Base-by-base conservation (phyloP, 2,888 invertebrate genomes). In the Drosophila falleni region DNA sequence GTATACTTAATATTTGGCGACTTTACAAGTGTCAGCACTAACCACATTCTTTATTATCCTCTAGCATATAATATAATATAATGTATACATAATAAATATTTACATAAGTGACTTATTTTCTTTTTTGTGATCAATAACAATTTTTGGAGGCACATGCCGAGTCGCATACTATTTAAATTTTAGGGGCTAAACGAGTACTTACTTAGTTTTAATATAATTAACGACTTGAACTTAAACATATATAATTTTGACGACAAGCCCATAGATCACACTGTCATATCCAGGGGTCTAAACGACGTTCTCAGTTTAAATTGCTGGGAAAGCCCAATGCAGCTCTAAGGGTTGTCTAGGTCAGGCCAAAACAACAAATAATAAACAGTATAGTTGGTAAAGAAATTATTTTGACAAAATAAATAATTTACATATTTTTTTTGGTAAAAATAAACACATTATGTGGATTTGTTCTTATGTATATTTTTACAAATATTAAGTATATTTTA, bases 71-170 rank as follows among this genome's bases (percentile, higher is more conserved):
- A 69, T 73, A 58, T 63, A 29, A n/a, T n/a, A n/a, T n/a, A n/a
- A n/a, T n/a, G n/a, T n/a, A n/a, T n/a, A n/a, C n/a, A n/a, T n/a
- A n/a, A n/a, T n/a, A n/a, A n/a, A n/a, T n/a, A n/a, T n/a, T n/a
- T 29, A 29, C 6, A 29, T 29, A 23, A 23, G 13, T 49, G 8
- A 8, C 29, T 29, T 29, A 29, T 29, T 29, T 6, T 29, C 5
- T 2, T 66, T 55, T 46, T 6, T 42, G 80, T 74, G 44, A 85
- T 81, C 85, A 70, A 81, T 85, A 71, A 64, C 39, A 56, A 47
- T 69, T 66, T 70, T 54, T 53, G 54, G 62, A n/a, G 50, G 37
- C 71, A 50, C 51, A 31, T 58, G 47, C 33, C 62, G 51, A 59
- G 47, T 63, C 71, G 13, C 44, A 39, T 67, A 54, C 54, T 61